These are phyloP conservation scores for Todiramphus chloris DNA, from an alignment of 2,113 vertebrate genomes.

Conservation along the genomic window DNA sequence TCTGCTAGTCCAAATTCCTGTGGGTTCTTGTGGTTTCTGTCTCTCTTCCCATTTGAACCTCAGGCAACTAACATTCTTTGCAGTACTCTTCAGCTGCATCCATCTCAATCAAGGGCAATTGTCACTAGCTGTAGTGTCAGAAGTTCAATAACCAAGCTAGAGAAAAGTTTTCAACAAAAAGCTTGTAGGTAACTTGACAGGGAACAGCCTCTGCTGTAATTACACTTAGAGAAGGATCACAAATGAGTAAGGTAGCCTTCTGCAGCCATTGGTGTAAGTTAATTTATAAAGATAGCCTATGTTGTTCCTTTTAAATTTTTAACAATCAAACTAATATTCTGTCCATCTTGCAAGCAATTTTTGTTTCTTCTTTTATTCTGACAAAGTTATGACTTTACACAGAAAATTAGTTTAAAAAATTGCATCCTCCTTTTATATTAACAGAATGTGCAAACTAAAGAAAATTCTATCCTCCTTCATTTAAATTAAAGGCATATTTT, in stretches of 20 bases:
- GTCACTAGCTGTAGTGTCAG: background rate
- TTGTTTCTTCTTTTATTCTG: background rate
- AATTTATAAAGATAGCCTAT: background rate
- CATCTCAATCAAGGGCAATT: background rate
- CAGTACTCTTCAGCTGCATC: background rate
- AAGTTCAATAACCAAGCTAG: background rate
- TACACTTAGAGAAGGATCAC: background rate
- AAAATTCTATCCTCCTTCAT: background rate
- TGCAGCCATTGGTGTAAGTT: background rate
- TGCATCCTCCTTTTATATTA: background rate
- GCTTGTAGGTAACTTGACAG: background rate
- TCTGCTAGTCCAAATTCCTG: background rate
- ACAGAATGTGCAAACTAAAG: background rate
- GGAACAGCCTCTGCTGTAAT: background rate
- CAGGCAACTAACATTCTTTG: background rate
- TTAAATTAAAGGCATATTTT: background rate
- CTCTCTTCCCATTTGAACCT: background rate
- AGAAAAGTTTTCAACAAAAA: background rate
- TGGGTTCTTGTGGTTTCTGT: background rate
- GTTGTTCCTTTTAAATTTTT: background rate
- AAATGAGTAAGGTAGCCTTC: background rate
- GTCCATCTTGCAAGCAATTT: background rate
- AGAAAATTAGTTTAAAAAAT: background rate
- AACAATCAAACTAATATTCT: background rate
- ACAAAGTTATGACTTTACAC: background rate